Percentiles rank a stretch among this genome's conserved stretches.
phyloP scores from a whole-genome alignment of 2,797 vertebrate genomes.

The Sebastes trivittatus region DNA sequence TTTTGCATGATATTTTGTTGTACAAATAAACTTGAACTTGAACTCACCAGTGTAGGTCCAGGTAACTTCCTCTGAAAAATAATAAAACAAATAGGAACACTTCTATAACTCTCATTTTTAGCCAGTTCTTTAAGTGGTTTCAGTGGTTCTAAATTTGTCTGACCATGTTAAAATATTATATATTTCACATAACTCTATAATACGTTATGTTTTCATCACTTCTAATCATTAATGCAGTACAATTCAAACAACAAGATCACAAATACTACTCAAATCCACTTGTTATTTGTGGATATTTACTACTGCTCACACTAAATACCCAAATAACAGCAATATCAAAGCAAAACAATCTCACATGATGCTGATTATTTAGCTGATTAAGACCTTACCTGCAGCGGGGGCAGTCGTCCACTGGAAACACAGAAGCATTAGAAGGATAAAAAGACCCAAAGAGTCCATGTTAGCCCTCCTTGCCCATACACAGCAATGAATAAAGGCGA shows the following conservation, averaged over 20 bases:
- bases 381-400: slow-evolving; percentile 72
- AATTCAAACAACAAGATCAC: neutral
- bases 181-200: neutral
- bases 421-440: slow-evolving; percentile 59
- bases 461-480: slow-evolving; percentile 57
- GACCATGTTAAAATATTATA: neutral
- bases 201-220: neutral
- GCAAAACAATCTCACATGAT: slow-evolving; percentile 24
- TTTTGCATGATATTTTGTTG: neutral
- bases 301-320: slow-evolving; percentile 13
- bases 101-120: slow-evolving; percentile 3
- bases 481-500: slow-evolving; percentile 63
- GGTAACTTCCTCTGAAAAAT: slow-evolving; percentile 66
- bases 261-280: slow-evolving; percentile 2
- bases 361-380: slow-evolving; percentile 44
- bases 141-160: neutral
- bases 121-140: neutral
- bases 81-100: slow-evolving; percentile 13
- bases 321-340: slow-evolving; percentile 23
- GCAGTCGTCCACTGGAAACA: slow-evolving; percentile 61
- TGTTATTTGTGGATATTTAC: neutral
- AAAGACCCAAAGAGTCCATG: slow-evolving; percentile 78
- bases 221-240: neutral
- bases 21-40: slow-evolving; percentile 5
- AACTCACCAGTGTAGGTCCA: slow-evolving; percentile 80